Conservation (phyloP, 2,113 vertebrate species). For the Hippocampus guttulatus region DNA sequence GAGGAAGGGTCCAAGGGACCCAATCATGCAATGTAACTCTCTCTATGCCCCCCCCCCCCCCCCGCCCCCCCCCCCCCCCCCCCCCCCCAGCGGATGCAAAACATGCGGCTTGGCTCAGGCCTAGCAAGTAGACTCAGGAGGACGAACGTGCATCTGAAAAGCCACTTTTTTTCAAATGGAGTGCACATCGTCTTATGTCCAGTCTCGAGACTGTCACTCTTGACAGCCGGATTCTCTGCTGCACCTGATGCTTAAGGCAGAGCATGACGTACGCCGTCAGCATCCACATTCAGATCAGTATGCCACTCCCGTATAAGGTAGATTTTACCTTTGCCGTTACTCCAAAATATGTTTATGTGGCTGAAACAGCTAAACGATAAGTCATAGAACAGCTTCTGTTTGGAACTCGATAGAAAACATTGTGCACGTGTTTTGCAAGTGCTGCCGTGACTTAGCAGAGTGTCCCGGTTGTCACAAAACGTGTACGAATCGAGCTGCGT, state of each 20-base stretch:
- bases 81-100: slow-evolving; percentile 34
- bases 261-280: slow-evolving; percentile 45
- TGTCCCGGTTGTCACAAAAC: background rate
- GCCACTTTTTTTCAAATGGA: slow-evolving; percentile 36
- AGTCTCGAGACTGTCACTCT: slow-evolving; percentile 36
- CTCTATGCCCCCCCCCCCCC: slow-evolving; percentile 28
- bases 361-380: slow-evolving; percentile 17
- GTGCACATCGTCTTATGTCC: slow-evolving; percentile 19
- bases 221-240: slow-evolving; percentile 45
- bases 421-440: slow-evolving; percentile 34
- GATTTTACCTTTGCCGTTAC: slow-evolving; percentile 22
- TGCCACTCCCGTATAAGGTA: slow-evolving; percentile 24
- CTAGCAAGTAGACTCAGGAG: slow-evolving; percentile 49
- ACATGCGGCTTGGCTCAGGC: slow-evolving; percentile 24
- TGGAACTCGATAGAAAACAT: slow-evolving; percentile 25
- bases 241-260: slow-evolving; percentile 17
- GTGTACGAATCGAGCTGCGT: background rate
- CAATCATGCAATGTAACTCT: slow-evolving; percentile 18
- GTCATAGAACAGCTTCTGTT: slow-evolving; percentile 8
- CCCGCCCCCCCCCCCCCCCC: slow-evolving; percentile 30
- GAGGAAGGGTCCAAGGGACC: slow-evolving; percentile 7
- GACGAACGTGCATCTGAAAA: slow-evolving; percentile 42
- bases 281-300: slow-evolving; percentile 32
- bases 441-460: background rate
- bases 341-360: slow-evolving; percentile 28